A percentile compares a stretch with the other conserved stretches of the same genome.
phyloP scores from a whole-genome alignment of 2,113 vertebrate species.

The Halichoeres trimaculatus region DNA sequence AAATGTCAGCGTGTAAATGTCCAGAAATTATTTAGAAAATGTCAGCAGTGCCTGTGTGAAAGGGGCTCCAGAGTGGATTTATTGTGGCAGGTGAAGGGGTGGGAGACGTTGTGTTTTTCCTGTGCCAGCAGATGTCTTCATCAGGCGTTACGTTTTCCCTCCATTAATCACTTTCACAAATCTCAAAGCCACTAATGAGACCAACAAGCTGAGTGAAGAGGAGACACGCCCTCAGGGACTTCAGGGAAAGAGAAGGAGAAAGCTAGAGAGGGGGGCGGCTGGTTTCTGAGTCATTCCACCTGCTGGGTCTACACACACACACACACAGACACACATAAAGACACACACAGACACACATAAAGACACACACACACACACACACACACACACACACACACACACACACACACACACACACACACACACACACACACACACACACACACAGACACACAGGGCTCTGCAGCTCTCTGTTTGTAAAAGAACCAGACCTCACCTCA shows the following conservation, averaged over 20 bases:
- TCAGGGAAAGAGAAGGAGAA: conserved; percentile 7
- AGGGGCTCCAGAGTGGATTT: too few species aligned
- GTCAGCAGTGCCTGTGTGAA: too few species aligned
- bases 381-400: conserved; percentile 3
- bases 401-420: too few species aligned
- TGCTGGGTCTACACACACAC: neutral
- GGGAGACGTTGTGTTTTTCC: neutral
- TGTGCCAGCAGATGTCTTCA: conserved; percentile 27
- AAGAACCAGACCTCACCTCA: neutral
- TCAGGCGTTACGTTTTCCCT: conserved; percentile 18
- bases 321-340: conserved; percentile 19
- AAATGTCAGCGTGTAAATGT: too few species aligned
- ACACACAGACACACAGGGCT: too few species aligned
- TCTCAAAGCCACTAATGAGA: conserved; percentile 54
- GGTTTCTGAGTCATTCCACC: conserved; percentile 39
- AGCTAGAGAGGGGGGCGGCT: neutral
- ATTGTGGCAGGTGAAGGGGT: too few species aligned
- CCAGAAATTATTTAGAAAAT: too few species aligned
- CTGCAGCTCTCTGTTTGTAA: neutral
- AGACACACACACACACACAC: conserved; percentile 21
- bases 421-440: neutral
- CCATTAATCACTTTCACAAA: conserved; percentile 64
- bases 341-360: neutral
- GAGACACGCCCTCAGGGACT: conserved; percentile 39
- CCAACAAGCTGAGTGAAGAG: conserved; percentile 42